These are phyloP conservation scores for Strix aluco DNA, from an alignment of 2,113 vertebrate genomes.

Conservation along the genomic window DNA sequence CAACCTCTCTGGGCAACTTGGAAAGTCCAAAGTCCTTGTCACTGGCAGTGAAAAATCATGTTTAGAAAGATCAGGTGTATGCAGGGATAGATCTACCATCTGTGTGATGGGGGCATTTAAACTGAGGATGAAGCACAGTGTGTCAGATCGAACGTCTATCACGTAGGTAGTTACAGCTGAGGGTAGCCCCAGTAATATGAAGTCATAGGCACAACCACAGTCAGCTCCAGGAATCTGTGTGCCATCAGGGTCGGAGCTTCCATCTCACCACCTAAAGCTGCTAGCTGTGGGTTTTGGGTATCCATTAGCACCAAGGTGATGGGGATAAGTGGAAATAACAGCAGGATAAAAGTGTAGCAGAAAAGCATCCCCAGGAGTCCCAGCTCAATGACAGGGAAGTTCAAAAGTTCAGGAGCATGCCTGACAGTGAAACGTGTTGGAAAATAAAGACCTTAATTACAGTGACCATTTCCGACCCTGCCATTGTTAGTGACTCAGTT, in stretches of 20 bases:
- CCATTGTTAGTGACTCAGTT: neutral
- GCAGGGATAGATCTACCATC: neutral
- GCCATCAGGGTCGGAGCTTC: neutral
- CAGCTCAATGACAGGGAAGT: neutral
- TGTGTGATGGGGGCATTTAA: neutral
- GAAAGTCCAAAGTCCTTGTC: neutral
- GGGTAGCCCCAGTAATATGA: neutral
- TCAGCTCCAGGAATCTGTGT: neutral
- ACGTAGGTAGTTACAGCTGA: neutral
- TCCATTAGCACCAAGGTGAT: neutral
- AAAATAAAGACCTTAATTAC: slow-evolving; percentile 27
- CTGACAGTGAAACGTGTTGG: neutral
- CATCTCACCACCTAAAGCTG: neutral
- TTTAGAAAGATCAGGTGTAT: neutral
- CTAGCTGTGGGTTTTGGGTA: neutral
- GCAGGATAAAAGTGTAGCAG: neutral
- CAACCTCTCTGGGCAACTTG: neutral
- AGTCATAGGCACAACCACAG: neutral
- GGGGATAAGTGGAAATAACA: neutral
- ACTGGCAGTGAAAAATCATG: neutral
- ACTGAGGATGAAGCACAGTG: neutral
- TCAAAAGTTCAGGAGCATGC: neutral
- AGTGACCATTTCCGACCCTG: neutral
- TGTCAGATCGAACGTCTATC: fast-evolving
- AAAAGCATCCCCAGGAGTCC: neutral